Evolutionary conservation across 37 sponge, comb jelly and placozoan species (phyloP).

Genomic region (Diacarnus erythraeanus): DNA sequence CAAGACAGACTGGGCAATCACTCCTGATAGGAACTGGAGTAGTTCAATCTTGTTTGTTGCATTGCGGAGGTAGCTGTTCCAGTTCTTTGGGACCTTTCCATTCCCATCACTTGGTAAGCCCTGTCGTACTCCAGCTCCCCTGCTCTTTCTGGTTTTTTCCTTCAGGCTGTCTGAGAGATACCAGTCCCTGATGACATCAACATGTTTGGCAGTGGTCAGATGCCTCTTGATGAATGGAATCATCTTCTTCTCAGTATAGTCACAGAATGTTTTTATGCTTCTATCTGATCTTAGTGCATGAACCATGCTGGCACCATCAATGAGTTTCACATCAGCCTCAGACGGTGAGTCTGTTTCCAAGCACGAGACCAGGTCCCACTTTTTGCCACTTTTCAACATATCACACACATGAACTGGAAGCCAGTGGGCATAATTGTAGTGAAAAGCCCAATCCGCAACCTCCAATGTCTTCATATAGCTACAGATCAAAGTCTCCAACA

Average conservation of each 20-base stretch:
- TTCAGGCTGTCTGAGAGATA: neutral
- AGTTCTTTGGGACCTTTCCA: neutral
- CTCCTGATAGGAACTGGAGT: neutral
- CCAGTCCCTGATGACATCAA: neutral
- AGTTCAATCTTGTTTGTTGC: neutral
- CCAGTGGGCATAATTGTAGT: neutral
- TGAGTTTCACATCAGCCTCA: neutral
- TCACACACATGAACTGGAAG: neutral
- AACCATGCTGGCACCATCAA: conserved; percentile 7
- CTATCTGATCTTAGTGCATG: neutral
- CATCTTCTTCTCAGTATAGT: no score
- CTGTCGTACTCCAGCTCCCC: conserved; percentile 5
- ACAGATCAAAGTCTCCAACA: no score
- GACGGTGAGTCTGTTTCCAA: no score
- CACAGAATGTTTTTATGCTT: neutral
- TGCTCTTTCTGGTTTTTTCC: neutral
- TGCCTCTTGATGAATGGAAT: neutral
- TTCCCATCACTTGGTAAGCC: conserved; percentile 7
- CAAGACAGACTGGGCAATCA: neutral
- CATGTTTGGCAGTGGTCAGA: neutral
- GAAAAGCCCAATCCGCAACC: neutral
- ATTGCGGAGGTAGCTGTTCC: neutral
- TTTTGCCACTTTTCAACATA: no score
- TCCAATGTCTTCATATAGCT: no score
- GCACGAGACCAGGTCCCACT: no score